A percentile compares a stretch with the other conserved stretches of the same genome.
Conservation (phyloP, 1,140 invertebrate genomes). For the Aricia agestis region DNA sequence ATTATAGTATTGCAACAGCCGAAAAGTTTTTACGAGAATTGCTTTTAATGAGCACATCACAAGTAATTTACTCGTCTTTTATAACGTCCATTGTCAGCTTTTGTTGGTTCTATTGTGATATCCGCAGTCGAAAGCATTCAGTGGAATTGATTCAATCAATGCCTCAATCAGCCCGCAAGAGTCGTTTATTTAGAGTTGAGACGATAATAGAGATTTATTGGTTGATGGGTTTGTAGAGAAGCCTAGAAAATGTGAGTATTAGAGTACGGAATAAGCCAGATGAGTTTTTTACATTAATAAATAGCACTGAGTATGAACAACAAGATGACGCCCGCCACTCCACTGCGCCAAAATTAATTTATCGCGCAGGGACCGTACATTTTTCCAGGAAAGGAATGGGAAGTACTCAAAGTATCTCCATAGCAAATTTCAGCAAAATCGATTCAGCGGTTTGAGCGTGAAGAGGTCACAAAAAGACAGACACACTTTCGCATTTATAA, state of each 20-base stretch:
- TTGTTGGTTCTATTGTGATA: constrained; percentile 9
- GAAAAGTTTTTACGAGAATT: not conserved
- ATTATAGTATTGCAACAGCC: not conserved
- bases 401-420: too few relatives aligned
- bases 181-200: constrained; percentile 3
- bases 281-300: too few relatives aligned
- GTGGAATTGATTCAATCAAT: constrained; percentile 12
- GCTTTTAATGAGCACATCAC: not conserved
- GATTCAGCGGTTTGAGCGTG: too few relatives aligned
- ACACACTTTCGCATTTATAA: too few relatives aligned
- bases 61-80: constrained; percentile 2
- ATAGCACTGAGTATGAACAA: too few relatives aligned
- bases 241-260: not conserved
- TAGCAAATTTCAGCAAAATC: too few relatives aligned
- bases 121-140: constrained; percentile 3
- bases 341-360: too few relatives aligned
- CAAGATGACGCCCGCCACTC: too few relatives aligned
- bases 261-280: too few relatives aligned
- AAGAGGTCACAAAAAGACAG: too few relatives aligned
- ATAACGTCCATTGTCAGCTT: constrained; percentile 5
- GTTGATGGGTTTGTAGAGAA: not conserved
- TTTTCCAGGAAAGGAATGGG: too few relatives aligned
- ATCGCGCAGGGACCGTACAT: too few relatives aligned
- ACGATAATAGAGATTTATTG: constrained; percentile 13
- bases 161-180: not conserved